These are phyloP conservation scores for Cryptoleucopteryx plumbea DNA, from an alignment of 2,113 vertebrate species.

Conservation along the genomic window DNA sequence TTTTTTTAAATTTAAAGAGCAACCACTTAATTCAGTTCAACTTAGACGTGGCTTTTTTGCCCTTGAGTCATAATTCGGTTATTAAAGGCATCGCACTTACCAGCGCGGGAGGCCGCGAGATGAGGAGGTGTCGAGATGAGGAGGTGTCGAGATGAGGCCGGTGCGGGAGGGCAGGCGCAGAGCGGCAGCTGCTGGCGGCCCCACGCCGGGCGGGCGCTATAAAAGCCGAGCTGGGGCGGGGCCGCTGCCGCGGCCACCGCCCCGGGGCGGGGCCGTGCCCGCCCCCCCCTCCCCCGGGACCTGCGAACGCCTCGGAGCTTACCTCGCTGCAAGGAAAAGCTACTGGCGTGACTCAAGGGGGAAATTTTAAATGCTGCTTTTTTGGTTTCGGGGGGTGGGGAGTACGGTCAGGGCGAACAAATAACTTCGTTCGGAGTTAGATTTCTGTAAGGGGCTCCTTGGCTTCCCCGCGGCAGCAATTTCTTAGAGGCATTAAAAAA, in stretches of 20 bases:
- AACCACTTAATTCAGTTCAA: rapidly evolving
- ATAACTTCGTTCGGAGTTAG: rapidly evolving
- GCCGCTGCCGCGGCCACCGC: too few relatives aligned
- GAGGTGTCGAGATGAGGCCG: too few relatives aligned
- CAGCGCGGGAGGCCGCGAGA: not conserved
- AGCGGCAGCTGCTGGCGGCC: rapidly evolving
- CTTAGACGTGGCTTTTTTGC: rapidly evolving
- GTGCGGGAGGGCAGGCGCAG: rapidly evolving
- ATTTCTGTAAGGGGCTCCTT: too few relatives aligned
- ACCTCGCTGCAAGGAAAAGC: rapidly evolving
- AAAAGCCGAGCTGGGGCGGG: too few relatives aligned
- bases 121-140: too few relatives aligned
- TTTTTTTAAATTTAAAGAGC: not conserved
- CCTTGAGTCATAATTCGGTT: rapidly evolving
- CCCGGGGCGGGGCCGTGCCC: too few relatives aligned
- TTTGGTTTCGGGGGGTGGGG: not conserved
- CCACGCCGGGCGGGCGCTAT: too few relatives aligned
- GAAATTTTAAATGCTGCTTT: not conserved
- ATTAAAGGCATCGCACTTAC: not conserved
- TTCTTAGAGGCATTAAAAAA: not conserved
- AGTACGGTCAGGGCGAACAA: not conserved
- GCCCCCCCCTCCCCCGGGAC: too few relatives aligned
- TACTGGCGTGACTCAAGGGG: not conserved
- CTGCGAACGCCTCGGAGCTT: too few relatives aligned
- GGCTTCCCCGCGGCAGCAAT: not conserved